Evolutionary conservation across 2,888 invertebrate genomes (phyloP).

Genomic region (Argyresthia albistria): DNA sequence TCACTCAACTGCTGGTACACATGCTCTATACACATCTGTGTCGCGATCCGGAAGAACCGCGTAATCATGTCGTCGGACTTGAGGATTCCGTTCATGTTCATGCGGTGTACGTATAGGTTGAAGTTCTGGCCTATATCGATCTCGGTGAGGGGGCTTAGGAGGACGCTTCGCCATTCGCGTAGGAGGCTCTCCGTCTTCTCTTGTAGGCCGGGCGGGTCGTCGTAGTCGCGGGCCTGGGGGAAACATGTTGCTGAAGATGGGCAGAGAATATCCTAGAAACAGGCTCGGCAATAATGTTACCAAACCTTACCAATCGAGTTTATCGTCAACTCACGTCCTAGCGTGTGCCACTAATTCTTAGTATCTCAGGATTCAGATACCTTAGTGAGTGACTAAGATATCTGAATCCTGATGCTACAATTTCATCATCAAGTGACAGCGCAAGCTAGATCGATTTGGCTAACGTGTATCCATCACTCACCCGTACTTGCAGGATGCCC

Average conservation of each 20-base stretch:
- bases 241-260: not conserved
- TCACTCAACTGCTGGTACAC: slow-evolving; percentile 90
- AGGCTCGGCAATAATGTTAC: no score
- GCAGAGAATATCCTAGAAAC: no score
- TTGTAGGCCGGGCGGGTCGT: slow-evolving; percentile 93
- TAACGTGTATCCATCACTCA: slow-evolving; percentile 40
- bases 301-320: no score
- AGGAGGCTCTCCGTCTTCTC: slow-evolving; percentile 96
- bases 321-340: no score
- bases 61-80: slow-evolving; percentile 98
- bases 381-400: no score
- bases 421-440: no score
- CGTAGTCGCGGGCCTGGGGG: slow-evolving; percentile 78
- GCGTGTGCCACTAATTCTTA: no score
- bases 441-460: no score
- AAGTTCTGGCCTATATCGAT: slow-evolving; percentile 93
- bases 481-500: slow-evolving; percentile 88
- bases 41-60: slow-evolving; percentile 95
- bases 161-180: slow-evolving; percentile 95
- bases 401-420: not conserved
- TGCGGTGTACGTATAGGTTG: slow-evolving; percentile 93
- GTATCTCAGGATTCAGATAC: no score
- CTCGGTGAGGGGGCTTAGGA: slow-evolving; percentile 84
- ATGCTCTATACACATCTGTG: slow-evolving; percentile 96
- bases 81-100: slow-evolving; percentile 92